Percentiles rank a stretch among this genome's conserved stretches.
These are phyloP conservation scores for Deilephila elpenor DNA, from an alignment of 2,888 invertebrate genomes.

Conservation along the genomic window DNA sequence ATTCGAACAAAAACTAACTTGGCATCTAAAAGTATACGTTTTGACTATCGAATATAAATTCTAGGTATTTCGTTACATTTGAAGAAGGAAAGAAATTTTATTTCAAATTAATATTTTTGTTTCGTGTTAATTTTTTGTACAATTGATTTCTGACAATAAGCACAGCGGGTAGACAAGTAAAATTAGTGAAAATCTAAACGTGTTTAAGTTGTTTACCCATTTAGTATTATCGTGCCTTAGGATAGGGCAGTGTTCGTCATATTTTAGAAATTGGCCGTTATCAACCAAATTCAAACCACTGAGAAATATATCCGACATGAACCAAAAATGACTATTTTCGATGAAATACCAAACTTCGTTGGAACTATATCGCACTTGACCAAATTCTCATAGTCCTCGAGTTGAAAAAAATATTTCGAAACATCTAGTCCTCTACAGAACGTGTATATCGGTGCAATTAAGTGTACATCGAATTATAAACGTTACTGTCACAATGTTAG, in stretches of 20 bases:
- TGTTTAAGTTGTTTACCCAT: neutral
- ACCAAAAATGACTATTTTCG: neutral
- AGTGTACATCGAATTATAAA: slow-evolving; percentile 37
- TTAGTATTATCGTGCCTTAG: slow-evolving; percentile 16
- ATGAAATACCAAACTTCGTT: neutral
- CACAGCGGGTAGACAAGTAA: neutral
- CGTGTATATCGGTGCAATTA: slow-evolving; percentile 50
- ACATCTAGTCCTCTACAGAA: slow-evolving; percentile 52
- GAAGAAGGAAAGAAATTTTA: neutral
- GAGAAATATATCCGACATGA: neutral
- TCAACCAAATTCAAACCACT: neutral
- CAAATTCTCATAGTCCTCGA: neutral
- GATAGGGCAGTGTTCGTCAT: slow-evolving; percentile 4
- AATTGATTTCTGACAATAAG: neutral
- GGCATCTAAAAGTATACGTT: slow-evolving; percentile 1
- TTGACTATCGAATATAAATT: neutral
- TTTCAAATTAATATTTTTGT: neutral
- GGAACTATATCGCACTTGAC: neutral
- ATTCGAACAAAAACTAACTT: neutral
- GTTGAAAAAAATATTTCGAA: neutral
- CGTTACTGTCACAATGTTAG: slow-evolving; percentile 22
- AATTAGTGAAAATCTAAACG: neutral
- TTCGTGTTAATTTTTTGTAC: neutral
- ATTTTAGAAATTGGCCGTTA: neutral
- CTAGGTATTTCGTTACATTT: neutral